Base-by-base conservation (phyloP, 2,888 invertebrate species). In the Pseudolycoriella hygida region DNA sequence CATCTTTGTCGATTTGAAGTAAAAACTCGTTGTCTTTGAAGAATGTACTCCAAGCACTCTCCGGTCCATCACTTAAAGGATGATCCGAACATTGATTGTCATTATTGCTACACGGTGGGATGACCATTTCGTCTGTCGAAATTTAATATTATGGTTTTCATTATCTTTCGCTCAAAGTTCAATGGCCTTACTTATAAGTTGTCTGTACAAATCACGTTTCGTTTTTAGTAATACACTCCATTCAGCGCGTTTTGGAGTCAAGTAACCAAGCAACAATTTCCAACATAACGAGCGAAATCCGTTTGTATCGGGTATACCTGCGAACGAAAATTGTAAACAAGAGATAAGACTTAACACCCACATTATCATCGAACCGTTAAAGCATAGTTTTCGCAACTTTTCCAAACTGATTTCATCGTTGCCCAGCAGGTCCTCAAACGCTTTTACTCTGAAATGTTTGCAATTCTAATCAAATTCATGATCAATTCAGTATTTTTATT, bases 1-100 rank as follows among this genome's bases (percentile, higher is more conserved):
- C 94, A 66, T 96, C 94, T 63, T 96, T 97, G 64, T 97, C 96
- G 55, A 98, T 97, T 71, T 98, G 98, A 39, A 94, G 66, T 37
- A 98, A 68, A 48, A 96, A 92, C 67, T 97, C 94, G 64, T 98
- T 98, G 62, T 98, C 97, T 61, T 85, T 88, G 66, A 98, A 98
- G 64, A 82, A 97, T 3, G 81, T 82, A 55, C 82, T 82, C 98
- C 98, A 98, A 42, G 89, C 82, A 60, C 94, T 94, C 53, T 89
- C 86, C 0, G 96, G 93, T 55, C 86, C 88, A n/a, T 86, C 80
- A 61, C 87, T 94, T 44, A 98, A 67, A 0, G 97, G 98, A 74
- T 98, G 87, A 62, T 90, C 89, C 34, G 55, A 54, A 11, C 55
- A 53, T 42, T 55, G 54, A n/a, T 70, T 70, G 1, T 74, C 74